Base-by-base conservation (phyloP, 2,888 invertebrate genomes). In the Andrena hattorfiana region DNA sequence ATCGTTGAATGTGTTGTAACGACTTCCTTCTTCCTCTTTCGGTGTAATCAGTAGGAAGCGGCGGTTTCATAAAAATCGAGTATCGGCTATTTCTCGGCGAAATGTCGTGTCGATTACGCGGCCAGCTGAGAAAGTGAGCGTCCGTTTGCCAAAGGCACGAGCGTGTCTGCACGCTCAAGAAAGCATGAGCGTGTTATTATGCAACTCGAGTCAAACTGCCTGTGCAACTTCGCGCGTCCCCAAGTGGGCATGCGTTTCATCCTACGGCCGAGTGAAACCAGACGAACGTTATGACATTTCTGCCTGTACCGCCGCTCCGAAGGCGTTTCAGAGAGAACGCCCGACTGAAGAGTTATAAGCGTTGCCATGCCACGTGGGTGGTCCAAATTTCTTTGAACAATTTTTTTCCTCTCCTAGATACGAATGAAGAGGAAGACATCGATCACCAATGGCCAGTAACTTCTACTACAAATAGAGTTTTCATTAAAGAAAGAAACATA, bases 71-170 rank as follows among this genome's bases (percentile, higher is more conserved):
- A 63, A 63, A 54, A 54, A 26, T 23, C 32, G 0, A 23, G 30
- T 32, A 26, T 73, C 49, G 20, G 35, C 28, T 60, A 13, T 70
- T 51, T 54, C 64, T 2, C 35, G 8, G 64, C 54, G 71, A 71
- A 77, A 77, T 71, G 62, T 66, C 64, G 73, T 54, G 66, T 54
- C 77, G 79, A 77, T 77, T 77, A 42, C 49, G 10, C 10, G 23
- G 26, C 62, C 6, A 30, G 28, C 32, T 75, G 78, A 63, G 78
- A 78, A 78, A 78, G 76, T 71, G 64, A 80, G 67, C 74, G 73
- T 71, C 63, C 71, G 62, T 71, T 71, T 20, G 64, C 77, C 66
- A 77, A 54, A 77, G 66, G 66, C 30, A 42, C 42, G 20, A 54
- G 20, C 5, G 20, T n/a, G 49, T 26, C n/a, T 51, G 64, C 76